These are phyloP conservation scores for Liparis tanakae DNA, from an alignment of 2,797 vertebrate genomes.

Conservation along the genomic window DNA sequence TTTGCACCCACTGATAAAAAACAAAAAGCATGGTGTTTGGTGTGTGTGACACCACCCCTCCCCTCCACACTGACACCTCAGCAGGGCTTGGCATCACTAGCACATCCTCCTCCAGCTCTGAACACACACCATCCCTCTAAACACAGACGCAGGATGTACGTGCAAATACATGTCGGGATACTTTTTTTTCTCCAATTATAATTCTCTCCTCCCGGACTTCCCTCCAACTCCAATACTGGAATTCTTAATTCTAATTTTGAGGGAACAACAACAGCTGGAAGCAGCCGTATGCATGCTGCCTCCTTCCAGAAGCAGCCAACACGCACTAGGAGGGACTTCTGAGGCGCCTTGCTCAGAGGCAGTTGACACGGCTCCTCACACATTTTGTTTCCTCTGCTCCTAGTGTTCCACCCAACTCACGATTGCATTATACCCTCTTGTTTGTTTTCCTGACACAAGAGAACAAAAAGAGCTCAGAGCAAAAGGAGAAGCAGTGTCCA, in stretches of 20 bases:
- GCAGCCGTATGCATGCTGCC: slow-evolving; percentile 21
- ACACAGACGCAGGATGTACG: slow-evolving; percentile 1
- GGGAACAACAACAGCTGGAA: slow-evolving; percentile 60
- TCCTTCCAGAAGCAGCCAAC: slow-evolving; percentile 43
- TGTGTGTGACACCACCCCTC: slow-evolving; percentile 45
- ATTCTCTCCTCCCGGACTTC: slow-evolving; percentile 8
- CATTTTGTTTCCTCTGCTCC: slow-evolving; percentile 55
- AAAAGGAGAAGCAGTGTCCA: slow-evolving; percentile 60
- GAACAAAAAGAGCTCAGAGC: slow-evolving; percentile 76
- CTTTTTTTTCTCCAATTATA: slow-evolving; percentile 14
- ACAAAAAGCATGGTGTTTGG: slow-evolving; percentile 15
- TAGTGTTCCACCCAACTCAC: slow-evolving; percentile 56
- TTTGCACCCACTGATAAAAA: slow-evolving; percentile 38
- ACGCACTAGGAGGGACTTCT: slow-evolving; percentile 31
- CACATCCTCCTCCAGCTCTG: slow-evolving; percentile 15
- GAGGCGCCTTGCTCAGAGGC: slow-evolving; percentile 43
- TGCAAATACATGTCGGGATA: slow-evolving; percentile 18
- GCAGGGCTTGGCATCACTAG: slow-evolving; percentile 42
- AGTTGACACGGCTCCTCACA: slow-evolving; percentile 48
- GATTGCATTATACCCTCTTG: slow-evolving; percentile 67
- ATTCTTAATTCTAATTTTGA: slow-evolving; percentile 48
- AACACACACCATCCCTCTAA: slow-evolving; percentile 16
- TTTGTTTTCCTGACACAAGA: slow-evolving; percentile 70
- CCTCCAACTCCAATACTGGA: not conserved
- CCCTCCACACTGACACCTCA: slow-evolving; percentile 48